A percentile compares a stretch with the other conserved stretches of the same genome.
Conservation (phyloP, 2,888 invertebrate species). For the Orthosia gracilis region DNA sequence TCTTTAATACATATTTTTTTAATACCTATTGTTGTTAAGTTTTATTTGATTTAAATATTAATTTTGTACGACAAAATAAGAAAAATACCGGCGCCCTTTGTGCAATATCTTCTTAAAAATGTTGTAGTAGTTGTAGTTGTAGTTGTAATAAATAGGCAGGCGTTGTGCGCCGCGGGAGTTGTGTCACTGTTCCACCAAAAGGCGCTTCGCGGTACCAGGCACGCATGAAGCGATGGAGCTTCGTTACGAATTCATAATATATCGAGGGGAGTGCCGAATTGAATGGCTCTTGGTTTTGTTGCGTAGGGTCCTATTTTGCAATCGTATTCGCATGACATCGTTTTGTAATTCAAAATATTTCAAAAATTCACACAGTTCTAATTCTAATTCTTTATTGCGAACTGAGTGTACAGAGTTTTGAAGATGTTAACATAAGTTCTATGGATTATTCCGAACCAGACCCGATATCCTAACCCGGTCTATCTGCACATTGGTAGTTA, state of each 20-base stretch:
- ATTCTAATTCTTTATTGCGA: too few species aligned
- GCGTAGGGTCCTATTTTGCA: slow-evolving; percentile 21
- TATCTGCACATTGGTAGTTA: too few species aligned
- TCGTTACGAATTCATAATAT: slow-evolving; percentile 18
- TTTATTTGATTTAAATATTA: neutral
- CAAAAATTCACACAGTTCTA: too few species aligned
- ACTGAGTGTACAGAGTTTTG: too few species aligned
- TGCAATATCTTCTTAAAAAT: too few species aligned
- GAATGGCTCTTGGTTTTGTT: slow-evolving; percentile 1
- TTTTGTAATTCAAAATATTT: neutral
- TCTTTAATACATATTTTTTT: too few species aligned
- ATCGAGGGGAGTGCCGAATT: slow-evolving; percentile 5
- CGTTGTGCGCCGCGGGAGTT: slow-evolving; percentile 35
- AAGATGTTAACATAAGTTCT: too few species aligned
- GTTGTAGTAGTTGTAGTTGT: too few species aligned
- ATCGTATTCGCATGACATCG: neutral
- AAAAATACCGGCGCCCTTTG: slow-evolving; percentile 4
- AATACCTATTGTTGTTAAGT: neutral
- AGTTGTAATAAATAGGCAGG: neutral
- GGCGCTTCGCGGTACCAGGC: slow-evolving; percentile 62
- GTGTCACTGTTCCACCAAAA: slow-evolving; percentile 66
- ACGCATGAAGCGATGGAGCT: slow-evolving; percentile 36
- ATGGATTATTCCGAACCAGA: too few species aligned
- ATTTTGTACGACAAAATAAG: too few species aligned
- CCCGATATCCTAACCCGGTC: too few species aligned